A percentile compares a stretch with the other conserved stretches of the same genome.
phyloP scores from a whole-genome alignment of 2,797 vertebrate species.

The Staurois parvus region DNA sequence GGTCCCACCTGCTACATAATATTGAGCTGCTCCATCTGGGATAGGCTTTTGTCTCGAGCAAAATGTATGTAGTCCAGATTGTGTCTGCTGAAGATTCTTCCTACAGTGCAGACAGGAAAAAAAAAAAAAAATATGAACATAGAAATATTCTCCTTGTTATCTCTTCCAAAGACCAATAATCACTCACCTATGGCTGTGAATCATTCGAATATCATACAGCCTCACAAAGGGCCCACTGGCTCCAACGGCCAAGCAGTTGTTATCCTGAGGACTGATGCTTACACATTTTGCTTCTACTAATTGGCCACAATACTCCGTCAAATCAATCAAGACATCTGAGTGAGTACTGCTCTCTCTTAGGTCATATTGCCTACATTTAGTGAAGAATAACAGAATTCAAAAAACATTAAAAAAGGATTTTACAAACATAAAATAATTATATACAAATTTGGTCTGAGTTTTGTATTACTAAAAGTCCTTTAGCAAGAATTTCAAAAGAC shows the following conservation, averaged over 20 bases:
- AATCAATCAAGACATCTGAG: constrained; percentile 94
- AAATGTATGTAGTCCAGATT: constrained; percentile 92
- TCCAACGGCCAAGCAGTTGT: constrained; percentile 95
- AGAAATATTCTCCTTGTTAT: background rate
- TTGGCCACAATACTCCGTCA: constrained; percentile 96
- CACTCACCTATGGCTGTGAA: constrained; percentile 93
- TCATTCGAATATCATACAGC: constrained; percentile 98
- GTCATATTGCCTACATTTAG: constrained; percentile 89
- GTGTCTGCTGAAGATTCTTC: constrained; percentile 89
- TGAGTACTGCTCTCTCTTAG: constrained; percentile 95
- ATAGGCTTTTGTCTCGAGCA: constrained; percentile 93
- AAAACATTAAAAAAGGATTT: too few relatives aligned
- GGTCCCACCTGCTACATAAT: constrained; percentile 93
- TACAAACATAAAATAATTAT: too few relatives aligned
- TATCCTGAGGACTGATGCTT: constrained; percentile 94
- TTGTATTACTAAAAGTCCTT: too few relatives aligned
- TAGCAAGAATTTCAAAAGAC: too few relatives aligned
- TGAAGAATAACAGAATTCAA: background rate
- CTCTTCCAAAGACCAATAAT: background rate
- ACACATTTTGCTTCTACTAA: constrained; percentile 97
- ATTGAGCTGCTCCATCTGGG: constrained; percentile 94
- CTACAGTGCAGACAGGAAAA: constrained; percentile 69
- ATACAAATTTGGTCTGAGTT: too few relatives aligned
- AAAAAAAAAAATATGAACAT: background rate
- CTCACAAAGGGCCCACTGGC: constrained; percentile 95